These are phyloP conservation scores for Enteromius anoplus DNA, from an alignment of 2,797 vertebrate genomes.

Conservation along the genomic window DNA sequence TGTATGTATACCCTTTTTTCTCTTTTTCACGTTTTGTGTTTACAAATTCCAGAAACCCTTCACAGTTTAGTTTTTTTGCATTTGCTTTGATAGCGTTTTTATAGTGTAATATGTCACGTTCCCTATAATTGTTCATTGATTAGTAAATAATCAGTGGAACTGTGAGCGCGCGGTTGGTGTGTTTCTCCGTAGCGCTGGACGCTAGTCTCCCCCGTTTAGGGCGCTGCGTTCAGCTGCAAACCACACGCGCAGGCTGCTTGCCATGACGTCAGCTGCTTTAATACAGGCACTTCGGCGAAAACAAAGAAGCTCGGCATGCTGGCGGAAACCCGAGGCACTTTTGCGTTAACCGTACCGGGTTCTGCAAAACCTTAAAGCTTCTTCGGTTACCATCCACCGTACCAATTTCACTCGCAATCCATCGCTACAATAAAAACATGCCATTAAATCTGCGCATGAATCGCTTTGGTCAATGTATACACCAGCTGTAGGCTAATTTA, in stretches of 20 bases:
- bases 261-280: constrained; percentile 47
- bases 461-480: background rate
- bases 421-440: background rate
- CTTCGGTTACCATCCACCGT: background rate
- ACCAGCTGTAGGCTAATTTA: background rate
- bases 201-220: background rate
- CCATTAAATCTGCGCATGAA: background rate
- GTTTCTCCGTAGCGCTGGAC: background rate
- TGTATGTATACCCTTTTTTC: background rate
- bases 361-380: constrained; percentile 1
- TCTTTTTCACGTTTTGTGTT: background rate
- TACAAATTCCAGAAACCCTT: too few relatives aligned
- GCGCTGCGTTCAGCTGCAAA: constrained; percentile 15
- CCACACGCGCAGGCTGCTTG: constrained; percentile 18
- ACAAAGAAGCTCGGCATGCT: constrained; percentile 54
- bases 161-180: constrained; percentile 11
- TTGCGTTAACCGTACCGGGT: background rate
- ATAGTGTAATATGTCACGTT: background rate
- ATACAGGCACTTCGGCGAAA: constrained; percentile 52
- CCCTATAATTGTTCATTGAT: background rate
- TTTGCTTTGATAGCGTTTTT: background rate
- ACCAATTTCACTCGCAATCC: background rate
- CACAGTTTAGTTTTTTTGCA: too few relatives aligned
- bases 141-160: background rate
- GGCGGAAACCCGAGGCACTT: constrained; percentile 13